Conservation (phyloP, 2,113 vertebrate genomes). For the Pandion haliaetus region DNA sequence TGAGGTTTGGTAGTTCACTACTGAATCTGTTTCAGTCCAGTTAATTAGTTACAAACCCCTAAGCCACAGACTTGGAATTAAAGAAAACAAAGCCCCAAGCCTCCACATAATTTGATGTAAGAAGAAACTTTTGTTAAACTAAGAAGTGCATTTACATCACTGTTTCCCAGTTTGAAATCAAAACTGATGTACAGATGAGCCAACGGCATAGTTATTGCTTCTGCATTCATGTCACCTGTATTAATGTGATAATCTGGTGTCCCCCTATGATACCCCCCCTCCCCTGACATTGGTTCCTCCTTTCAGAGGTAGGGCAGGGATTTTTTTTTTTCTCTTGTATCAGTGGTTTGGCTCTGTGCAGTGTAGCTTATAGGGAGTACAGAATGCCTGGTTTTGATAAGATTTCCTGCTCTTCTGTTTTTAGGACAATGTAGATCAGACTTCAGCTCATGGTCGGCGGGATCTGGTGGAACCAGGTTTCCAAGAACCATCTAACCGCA, state of each 20-base stretch:
- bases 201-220: neutral
- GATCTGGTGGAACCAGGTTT: slow-evolving; percentile 80
- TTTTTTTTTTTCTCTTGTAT: neutral
- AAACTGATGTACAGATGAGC: neutral
- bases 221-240: neutral
- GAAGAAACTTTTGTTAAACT: slow-evolving; percentile 14
- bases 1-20: slow-evolving; percentile 44
- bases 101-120: neutral
- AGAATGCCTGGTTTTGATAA: neutral
- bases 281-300: neutral
- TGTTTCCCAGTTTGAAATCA: neutral
- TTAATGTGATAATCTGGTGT: neutral
- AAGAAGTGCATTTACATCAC: neutral
- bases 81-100: slow-evolving; percentile 14
- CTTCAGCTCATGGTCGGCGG: slow-evolving; percentile 75
- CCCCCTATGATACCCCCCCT: neutral
- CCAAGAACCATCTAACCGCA: slow-evolving; percentile 76
- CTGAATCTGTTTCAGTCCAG: slow-evolving; percentile 44
- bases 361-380: neutral
- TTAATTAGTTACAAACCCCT: slow-evolving; percentile 58
- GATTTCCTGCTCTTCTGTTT: neutral
- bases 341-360: neutral
- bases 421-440: slow-evolving; percentile 89
- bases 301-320: neutral
- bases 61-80: slow-evolving; percentile 26